phyloP scores from a whole-genome alignment of 2,113 vertebrate species.

The Hypanus sabinus region DNA sequence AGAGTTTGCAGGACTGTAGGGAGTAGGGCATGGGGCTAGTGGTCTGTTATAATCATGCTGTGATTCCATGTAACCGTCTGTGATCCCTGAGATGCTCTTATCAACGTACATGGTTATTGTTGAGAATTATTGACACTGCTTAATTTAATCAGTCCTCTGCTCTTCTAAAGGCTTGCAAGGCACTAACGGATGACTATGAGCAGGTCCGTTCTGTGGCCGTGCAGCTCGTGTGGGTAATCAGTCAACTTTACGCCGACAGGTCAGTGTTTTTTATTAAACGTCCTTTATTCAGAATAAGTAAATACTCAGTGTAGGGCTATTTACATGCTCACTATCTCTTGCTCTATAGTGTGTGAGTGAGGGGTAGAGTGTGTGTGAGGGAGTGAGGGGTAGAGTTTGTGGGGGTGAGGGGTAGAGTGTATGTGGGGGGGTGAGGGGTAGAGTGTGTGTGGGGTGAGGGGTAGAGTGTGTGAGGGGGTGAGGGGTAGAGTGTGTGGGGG shows the following conservation, averaged over 20 bases:
- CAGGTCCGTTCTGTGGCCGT: constrained; percentile 94
- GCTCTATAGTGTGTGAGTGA: no score
- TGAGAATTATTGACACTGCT: not conserved
- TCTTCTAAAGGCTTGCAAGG: constrained; percentile 72
- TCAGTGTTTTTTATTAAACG: constrained; percentile 42
- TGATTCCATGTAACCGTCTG: no score
- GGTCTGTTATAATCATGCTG: not conserved
- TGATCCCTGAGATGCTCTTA: not conserved
- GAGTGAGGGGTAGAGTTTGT: no score
- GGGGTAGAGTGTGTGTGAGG: no score
- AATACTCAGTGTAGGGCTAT: no score
- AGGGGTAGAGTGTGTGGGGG: no score
- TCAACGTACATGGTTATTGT: not conserved
- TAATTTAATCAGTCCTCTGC: not conserved
- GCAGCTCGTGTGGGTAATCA: constrained; percentile 91
- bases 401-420: no score
- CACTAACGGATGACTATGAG: constrained; percentile 86
- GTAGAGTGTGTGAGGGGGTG: no score
- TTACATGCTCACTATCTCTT: no score
- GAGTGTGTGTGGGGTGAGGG: no score
- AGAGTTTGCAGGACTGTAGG: not conserved
- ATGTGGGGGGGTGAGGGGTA: no score
- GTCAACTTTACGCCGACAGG: constrained; percentile 92
- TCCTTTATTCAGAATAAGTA: no score
- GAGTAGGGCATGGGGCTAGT: not conserved